These are phyloP conservation scores for Clarias fuscus DNA, from an alignment of 2,797 vertebrate genomes.

Conservation along the genomic window DNA sequence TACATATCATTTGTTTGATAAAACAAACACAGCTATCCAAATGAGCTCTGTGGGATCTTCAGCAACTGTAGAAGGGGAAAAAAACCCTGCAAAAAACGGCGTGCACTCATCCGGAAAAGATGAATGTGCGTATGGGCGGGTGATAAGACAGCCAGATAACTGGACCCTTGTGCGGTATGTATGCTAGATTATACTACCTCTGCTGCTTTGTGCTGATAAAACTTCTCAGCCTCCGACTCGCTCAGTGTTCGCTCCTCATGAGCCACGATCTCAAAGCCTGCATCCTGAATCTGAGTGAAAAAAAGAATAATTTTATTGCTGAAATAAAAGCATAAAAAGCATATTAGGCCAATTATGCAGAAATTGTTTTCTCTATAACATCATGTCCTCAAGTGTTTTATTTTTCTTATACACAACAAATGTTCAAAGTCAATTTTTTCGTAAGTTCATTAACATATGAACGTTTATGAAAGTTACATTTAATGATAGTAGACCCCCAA, in stretches of 20 bases:
- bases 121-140: not conserved
- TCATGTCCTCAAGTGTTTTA: not conserved
- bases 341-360: not conserved
- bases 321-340: too few relatives aligned
- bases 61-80: constrained; percentile 42
- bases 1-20: not conserved
- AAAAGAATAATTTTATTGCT: not conserved
- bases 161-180: not conserved
- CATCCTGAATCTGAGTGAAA: constrained; percentile 79
- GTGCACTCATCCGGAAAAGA: not conserved
- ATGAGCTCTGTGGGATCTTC: constrained; percentile 31
- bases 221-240: constrained; percentile 74
- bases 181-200: constrained; percentile 69
- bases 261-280: constrained; percentile 83
- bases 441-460: not conserved
- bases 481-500: not conserved
- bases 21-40: constrained; percentile 17
- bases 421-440: not conserved
- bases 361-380: not conserved
- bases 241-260: constrained; percentile 78
- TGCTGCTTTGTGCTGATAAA: constrained; percentile 79
- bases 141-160: constrained; percentile 11
- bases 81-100: not conserved
- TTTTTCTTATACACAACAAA: not conserved
- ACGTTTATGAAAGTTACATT: not conserved